Evolutionary conservation across 92 coral and sea anemone species (phyloP), one percentile per base, ranked within the genome.

Genomic region (Palythoa grandiflora): DNA sequence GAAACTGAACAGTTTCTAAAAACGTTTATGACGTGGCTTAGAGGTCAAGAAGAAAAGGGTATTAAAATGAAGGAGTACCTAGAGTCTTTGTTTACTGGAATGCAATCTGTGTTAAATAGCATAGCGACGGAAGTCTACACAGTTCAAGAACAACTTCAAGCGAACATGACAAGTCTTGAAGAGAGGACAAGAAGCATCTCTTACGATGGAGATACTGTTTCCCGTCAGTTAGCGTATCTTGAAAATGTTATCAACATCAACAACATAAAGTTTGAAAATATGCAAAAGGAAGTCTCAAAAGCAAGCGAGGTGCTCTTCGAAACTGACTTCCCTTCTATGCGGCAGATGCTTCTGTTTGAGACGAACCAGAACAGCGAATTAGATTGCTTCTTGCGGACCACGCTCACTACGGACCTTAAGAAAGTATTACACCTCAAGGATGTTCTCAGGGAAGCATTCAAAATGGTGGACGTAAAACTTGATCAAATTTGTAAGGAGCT

Each of bases 321-420:
- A 50, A 81, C 39, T 48, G 86, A 68, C 75, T 65, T 50, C 6
- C 21, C 61, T 9, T 81, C 75, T 44, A 54, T 81, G 20, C 75
- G 39, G 19, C 59, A 81, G n/a, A 5, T 81, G 38, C 86, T 81
- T 51, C 75, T 63, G 86, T 68, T 81, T 81, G 75, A 81, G 19
- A 9, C 74, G 28, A 66, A 66, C 44, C 75, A 81, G 44, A 68
- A 6, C 61, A 65, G 44, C 37, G 35, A 68, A 10, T 11, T 81
- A 0, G 60, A 66, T 15, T 39, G 44, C 48, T 40, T 68, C 21
- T 65, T 65, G 44, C 60, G 74, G 57, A 38, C 71, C 44, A 68
- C 75, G n/a, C 66, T 50, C 38, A 39, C 74, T 52, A 19, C 20
- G 20, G 57, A 81, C 28, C 40, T 65, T 11, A 36, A n/a, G 21